phyloP scores from a whole-genome alignment of 2,888 invertebrate species.

The Ophion obscuratus region DNA sequence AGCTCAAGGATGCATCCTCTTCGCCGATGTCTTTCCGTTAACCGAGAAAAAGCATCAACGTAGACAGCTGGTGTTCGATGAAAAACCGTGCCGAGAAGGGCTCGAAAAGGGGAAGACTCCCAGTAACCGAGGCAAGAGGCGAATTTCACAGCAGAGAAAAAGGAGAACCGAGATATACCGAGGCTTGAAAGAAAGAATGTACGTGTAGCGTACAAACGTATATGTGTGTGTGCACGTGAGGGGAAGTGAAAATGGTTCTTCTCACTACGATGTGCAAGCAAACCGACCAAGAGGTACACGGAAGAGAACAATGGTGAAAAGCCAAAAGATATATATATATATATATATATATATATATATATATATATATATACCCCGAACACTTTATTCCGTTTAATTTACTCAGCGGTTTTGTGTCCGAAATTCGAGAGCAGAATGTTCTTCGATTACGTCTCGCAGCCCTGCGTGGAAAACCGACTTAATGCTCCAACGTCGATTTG shows the following conservation, averaged over 20 bases:
- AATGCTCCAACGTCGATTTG: conserved; percentile 27
- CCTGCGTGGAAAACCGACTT: conserved; percentile 17
- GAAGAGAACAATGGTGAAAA: conserved; percentile 30
- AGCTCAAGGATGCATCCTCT: too few species aligned
- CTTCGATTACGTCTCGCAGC: conserved; percentile 47
- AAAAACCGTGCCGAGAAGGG: conserved; percentile 38
- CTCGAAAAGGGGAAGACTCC: conserved; percentile 8
- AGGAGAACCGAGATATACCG: conserved; percentile 7
- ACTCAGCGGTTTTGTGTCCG: conserved; percentile 53
- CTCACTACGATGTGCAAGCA: conserved; percentile 28
- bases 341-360: conserved; percentile 26
- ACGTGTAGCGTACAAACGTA: neutral
- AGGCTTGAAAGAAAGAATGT: conserved; percentile 18
- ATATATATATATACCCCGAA: conserved; percentile 18
- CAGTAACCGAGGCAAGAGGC: conserved; percentile 7
- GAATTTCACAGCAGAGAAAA: conserved; percentile 27
- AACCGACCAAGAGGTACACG: conserved; percentile 36
- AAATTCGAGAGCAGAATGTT: conserved; percentile 55
- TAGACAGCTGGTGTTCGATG: conserved; percentile 54
- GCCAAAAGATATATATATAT: neutral
- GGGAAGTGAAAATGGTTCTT: conserved; percentile 39
- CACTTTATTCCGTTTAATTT: conserved; percentile 63
- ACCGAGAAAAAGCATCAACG: conserved; percentile 41
- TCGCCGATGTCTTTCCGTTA: conserved; percentile 7
- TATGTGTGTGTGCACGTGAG: neutral